Evolutionary conservation across 2,888 invertebrate genomes (phyloP), one percentile per base, ranked within the genome.

Genomic region (Tenthredo livida): DNA sequence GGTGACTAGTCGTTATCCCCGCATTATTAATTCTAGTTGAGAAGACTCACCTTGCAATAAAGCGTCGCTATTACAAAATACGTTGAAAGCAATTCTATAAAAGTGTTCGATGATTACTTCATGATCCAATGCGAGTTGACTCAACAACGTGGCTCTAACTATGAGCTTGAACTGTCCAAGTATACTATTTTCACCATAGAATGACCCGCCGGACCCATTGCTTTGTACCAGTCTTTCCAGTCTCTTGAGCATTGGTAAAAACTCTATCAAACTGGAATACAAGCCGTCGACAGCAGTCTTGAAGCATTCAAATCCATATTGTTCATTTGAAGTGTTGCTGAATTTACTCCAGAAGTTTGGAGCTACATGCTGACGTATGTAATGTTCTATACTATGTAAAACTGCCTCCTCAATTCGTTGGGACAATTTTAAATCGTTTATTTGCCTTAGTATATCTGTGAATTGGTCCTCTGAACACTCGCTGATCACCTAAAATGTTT

Each of bases 1-100:
- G 6, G n/a, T 7, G 17, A 54, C n/a, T 17, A 54, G n/a, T 54
- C 7, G 1, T n/a, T 6, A 54, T 54, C 54, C 7, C 54, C n/a
- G 7, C 54, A n/a, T 21, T 65, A 15, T 29, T 33, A 0, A 40
- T n/a, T 61, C 37, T 15, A 80, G 33, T 10, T 61, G 5, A 33
- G 33, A 67, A 33, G 25, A 17, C 82, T 83, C 88, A 91, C 90
- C 90, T 84, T 89, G 89, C 0, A 87, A 83, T 17, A 89, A 85
- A 40, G 86, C 89, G 47, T 93, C 91, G n/a, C 91, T 90, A 86
- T 93, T 93, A 87, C 92, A 92, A 91, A 97, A 97, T 0, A 97
- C 96, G 90, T 96, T 96, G 87, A 97, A 96, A 5, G 97, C 96
- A 29, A 96, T 95, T 93, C 96, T 96, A 90, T 97, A 98, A 92